Percentiles rank a stretch among this genome's conserved stretches.
Conservation (phyloP, 2,113 vertebrate genomes). For the Progne subis region DNA sequence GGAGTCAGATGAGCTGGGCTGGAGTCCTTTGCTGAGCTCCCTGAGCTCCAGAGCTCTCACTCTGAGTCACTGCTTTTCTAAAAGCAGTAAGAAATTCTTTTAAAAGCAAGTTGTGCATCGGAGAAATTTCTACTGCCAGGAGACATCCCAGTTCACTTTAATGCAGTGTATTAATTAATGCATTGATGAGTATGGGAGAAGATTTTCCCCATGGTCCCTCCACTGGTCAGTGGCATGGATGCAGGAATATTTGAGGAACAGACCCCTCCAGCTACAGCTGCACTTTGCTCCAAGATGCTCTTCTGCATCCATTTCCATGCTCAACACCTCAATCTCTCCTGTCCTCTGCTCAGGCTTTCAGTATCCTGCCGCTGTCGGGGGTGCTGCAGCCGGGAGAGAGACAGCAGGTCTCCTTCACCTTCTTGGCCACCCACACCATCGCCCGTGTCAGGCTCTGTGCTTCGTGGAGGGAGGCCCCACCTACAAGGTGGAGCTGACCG, state of each 20-base stretch:
- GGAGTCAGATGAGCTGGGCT: not conserved
- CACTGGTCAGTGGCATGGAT: not conserved
- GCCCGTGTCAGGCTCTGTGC: slow-evolving; percentile 76
- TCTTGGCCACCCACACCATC: slow-evolving; percentile 78
- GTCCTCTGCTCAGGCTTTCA: slow-evolving; percentile 80
- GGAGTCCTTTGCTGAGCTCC: not conserved
- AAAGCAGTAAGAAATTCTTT: not conserved
- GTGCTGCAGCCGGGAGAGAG: slow-evolving; percentile 76
- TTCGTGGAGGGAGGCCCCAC: slow-evolving; percentile 83
- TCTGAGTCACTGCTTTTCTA: not conserved
- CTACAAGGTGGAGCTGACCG: slow-evolving; percentile 48
- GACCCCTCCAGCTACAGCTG: accelerated
- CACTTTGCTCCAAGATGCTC: not conserved
- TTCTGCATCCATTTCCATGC: not conserved
- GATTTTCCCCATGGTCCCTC: not conserved
- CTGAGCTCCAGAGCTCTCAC: not conserved
- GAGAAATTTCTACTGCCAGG: not conserved
- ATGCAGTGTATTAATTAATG: not conserved
- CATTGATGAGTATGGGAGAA: not conserved
- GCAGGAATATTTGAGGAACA: not conserved
- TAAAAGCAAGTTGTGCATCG: not conserved
- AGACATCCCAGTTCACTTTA: not conserved
- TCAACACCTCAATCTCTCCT: accelerated
- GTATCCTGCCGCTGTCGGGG: slow-evolving; percentile 79
- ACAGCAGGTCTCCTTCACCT: slow-evolving; percentile 77